Evolutionary conservation across 2,113 vertebrate species (phyloP).

Genomic region (Aspiorhynchus laticeps): DNA sequence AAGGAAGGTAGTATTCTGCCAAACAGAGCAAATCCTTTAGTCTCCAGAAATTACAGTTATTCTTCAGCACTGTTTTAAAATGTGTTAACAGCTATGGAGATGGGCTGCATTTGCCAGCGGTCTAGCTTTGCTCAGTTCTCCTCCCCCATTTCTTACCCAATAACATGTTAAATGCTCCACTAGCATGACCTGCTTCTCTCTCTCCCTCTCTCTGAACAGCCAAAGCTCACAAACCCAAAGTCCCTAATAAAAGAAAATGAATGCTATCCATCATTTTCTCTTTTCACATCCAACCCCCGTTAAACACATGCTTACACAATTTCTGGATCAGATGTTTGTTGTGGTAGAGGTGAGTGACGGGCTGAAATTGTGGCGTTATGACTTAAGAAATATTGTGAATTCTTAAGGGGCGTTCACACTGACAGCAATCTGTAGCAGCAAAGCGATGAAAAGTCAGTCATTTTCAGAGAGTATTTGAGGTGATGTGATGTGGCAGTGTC

Average conservation of each 20-base stretch:
- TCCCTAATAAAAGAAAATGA: conserved; percentile 69
- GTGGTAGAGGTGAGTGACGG: neutral
- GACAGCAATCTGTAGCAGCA: neutral
- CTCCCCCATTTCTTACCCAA: conserved; percentile 46
- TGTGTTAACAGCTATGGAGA: conserved; percentile 68
- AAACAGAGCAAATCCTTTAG: conserved; percentile 66
- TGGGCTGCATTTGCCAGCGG: conserved; percentile 54
- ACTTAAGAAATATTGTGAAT: conserved; percentile 26
- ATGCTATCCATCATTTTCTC: conserved; percentile 67
- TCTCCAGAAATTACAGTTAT: conserved; percentile 75
- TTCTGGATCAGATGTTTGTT: conserved; percentile 21
- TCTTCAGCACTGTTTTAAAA: conserved; percentile 76
- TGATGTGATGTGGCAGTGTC: neutral
- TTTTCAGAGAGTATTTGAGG: neutral
- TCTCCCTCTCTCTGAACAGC: conserved; percentile 45
- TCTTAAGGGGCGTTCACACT: neutral
- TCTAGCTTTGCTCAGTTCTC: conserved; percentile 17
- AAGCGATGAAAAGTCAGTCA: conserved; percentile 11
- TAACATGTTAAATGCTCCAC: conserved; percentile 52
- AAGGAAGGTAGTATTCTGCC: conserved; percentile 63
- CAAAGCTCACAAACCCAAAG: conserved; percentile 63
- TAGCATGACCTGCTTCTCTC: conserved; percentile 43
- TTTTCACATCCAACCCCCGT: conserved; percentile 44
- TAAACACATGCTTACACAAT: conserved; percentile 26
- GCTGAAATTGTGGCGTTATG: conserved; percentile 12